Percentiles rank a stretch among this genome's conserved stretches.
Evolutionary conservation across 2,113 vertebrate genomes (phyloP).

Genomic region (Toxotes jaculatrix): DNA sequence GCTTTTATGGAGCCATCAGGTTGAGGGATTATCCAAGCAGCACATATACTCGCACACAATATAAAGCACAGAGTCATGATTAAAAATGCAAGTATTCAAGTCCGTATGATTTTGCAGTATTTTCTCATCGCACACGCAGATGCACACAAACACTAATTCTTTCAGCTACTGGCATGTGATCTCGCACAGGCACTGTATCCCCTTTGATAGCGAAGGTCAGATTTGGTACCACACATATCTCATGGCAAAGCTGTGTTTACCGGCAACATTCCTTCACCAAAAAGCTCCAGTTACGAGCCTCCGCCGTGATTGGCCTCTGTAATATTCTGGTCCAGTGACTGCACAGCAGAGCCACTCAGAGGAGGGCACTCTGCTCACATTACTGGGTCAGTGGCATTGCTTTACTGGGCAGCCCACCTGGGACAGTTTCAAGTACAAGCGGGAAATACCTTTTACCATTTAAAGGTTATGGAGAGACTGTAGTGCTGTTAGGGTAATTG

Average conservation of each 20-base stretch:
- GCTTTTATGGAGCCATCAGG: conserved; percentile 31
- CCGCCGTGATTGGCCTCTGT: conserved; percentile 31
- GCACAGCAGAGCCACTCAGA: conserved; percentile 49
- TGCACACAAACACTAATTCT: background rate
- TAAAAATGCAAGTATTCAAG: background rate
- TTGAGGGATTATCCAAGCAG: background rate
- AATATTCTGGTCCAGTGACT: conserved; percentile 40
- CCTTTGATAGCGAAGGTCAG: conserved; percentile 63
- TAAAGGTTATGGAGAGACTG: conserved; percentile 57
- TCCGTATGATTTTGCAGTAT: background rate
- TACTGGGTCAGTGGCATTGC: conserved; percentile 75
- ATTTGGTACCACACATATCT: conserved; percentile 59
- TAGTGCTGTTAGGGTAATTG: background rate
- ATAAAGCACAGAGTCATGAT: background rate
- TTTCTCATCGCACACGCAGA: background rate
- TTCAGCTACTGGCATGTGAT: conserved; percentile 10
- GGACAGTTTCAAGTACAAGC: conserved; percentile 64
- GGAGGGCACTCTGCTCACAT: conserved; percentile 69
- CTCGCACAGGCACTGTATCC: conserved; percentile 8
- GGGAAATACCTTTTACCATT: conserved; percentile 67
- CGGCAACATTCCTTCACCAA: conserved; percentile 70
- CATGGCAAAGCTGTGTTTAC: conserved; percentile 65
- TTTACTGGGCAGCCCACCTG: conserved; percentile 69
- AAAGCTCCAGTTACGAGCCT: conserved; percentile 54
- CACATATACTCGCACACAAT: background rate